These are phyloP conservation scores for Penaeus monodon DNA, from an alignment of 2,888 invertebrate species.

Conservation along the genomic window DNA sequence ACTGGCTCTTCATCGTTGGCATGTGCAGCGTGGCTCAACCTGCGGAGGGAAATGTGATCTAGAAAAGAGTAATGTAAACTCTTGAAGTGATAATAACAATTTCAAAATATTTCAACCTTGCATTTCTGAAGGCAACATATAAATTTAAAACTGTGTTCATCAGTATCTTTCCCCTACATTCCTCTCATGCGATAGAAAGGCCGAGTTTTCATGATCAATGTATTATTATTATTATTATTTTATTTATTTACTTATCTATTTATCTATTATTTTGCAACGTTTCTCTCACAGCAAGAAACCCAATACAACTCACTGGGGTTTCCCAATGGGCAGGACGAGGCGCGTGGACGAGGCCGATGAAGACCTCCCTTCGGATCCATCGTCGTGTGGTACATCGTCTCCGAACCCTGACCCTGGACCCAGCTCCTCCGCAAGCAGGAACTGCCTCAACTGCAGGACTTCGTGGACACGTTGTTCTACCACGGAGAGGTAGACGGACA, in stretches of 20 bases:
- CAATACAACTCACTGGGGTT: conserved; percentile 42
- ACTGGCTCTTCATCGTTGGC: conserved; percentile 45
- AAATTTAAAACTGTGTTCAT: no score
- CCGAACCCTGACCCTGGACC: conserved; percentile 3
- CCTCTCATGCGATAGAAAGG: no score
- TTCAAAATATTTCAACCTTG: no score
- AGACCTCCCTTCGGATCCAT: conserved; percentile 26
- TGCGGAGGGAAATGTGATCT: neutral
- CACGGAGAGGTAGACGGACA: conserved; percentile 61
- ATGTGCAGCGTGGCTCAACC: conserved; percentile 39
- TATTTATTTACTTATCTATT: no score
- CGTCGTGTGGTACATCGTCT: conserved; percentile 30
- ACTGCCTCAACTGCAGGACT: conserved; percentile 46
- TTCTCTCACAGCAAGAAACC: no score
- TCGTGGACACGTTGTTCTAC: conserved; percentile 62
- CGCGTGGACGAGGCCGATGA: conserved; percentile 40
- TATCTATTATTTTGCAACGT: no score
- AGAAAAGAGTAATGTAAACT: neutral
- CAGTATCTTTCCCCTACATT: no score
- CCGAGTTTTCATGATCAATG: no score
- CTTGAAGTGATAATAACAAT: neutral
- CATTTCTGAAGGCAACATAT: no score
- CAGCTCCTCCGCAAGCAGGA: conserved; percentile 37
- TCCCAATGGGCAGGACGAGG: conserved; percentile 35
- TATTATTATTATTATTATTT: no score